Base-by-base conservation (phyloP, 2,797 vertebrate species). In the Pteronotus mesoamericanus region DNA sequence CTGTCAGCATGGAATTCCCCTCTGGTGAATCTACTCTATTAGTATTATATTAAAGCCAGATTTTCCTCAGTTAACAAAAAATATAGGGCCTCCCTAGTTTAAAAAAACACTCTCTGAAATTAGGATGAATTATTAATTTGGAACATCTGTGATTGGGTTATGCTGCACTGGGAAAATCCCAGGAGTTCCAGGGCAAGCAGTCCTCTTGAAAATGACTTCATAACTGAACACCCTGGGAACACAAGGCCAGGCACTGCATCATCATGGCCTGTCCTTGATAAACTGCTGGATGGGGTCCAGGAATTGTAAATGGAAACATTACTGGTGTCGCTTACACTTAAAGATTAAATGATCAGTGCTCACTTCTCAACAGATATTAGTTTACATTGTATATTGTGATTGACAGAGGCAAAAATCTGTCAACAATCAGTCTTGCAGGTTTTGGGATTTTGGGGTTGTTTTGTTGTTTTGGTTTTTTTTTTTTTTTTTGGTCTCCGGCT, bases 101-200 rank as follows among this genome's bases (percentile, higher is more conserved):
- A 66, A 94, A 79, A 59, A 86, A 80, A 86, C 15, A n/a, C 22
- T 37, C 22, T 37, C 59, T 88, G 92, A 97, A 98, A 97, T 96
- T 97, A 92, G 71, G 74, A 98, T 98, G 98, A 98, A 98, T 88
- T 98, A 98, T 98, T 98, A 98, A 98, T 97, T 84, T 95, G 53
- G 97, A 99, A 99, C 99, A 99, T 99, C 99, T 99, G 99, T 98
- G 97, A 97, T 88, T 95, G 98, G 98, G 98, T 99, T 98, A 96
- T 95, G 96, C 99, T 99, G 98, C 98, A 98, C 26, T 94, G 95
- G 83, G 95, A 96, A 96, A 78, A 32, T 92, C 97, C 96, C 96
- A 89, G 15, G 93, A 97, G 97, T 98, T 34, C 83, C 92, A 97
- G 96, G 97, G 97, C 95, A 98, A 98, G 97, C 96, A 96, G 96